Conservation (phyloP, 2,888 invertebrate species). For the Furcula furcula region DNA sequence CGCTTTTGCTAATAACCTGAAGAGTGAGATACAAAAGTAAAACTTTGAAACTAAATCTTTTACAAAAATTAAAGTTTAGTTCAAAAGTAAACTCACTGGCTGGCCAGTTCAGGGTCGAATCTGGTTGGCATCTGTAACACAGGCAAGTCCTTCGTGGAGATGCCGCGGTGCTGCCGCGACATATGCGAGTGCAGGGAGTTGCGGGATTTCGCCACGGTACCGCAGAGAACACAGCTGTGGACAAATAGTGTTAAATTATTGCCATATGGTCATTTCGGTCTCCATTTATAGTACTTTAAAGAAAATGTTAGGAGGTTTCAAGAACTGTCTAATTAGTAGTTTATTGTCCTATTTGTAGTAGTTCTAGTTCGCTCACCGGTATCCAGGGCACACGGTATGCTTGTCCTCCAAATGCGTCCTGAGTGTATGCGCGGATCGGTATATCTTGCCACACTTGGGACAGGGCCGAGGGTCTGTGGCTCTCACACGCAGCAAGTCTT, state of each 20-base stretch:
- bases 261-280: too few species aligned
- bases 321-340: too few species aligned
- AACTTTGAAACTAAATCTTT: background rate
- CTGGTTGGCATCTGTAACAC: conserved; percentile 96
- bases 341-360: background rate
- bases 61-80: background rate
- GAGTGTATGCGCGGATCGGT: conserved; percentile 94
- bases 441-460: conserved; percentile 96
- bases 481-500: conserved; percentile 92
- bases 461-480: conserved; percentile 96
- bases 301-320: too few species aligned
- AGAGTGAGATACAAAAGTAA: conserved; percentile 1
- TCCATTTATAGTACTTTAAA: too few species aligned
- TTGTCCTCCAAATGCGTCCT: conserved; percentile 96
- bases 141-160: conserved; percentile 95
- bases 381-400: conserved; percentile 95
- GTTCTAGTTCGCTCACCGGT: conserved; percentile 71
- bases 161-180: conserved; percentile 96
- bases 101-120: conserved; percentile 94
- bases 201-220: conserved; percentile 95
- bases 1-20: conserved; percentile 90
- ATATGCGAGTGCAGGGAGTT: conserved; percentile 96
- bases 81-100: conserved; percentile 80
- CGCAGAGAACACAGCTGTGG: conserved; percentile 91
- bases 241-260: background rate